Evolutionary conservation across 30 jellyfish, hydroid and myxozoan species (phyloP).

Genomic region (Calvadosia cruxmelitensis): DNA sequence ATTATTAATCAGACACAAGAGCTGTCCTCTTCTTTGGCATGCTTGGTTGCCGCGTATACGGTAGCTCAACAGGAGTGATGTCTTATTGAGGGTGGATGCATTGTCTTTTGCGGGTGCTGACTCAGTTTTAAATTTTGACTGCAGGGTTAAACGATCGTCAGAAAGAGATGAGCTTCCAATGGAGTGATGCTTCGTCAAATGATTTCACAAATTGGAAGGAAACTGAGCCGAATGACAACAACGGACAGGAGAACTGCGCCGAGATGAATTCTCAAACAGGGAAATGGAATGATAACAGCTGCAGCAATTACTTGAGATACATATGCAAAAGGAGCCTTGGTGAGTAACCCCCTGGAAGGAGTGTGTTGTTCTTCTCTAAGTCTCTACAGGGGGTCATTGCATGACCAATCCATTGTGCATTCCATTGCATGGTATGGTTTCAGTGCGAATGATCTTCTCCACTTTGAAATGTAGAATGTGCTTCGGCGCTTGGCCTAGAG

Average conservation of each 20-base stretch:
- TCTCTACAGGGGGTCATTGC: neutral
- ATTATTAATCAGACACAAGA: too few species aligned
- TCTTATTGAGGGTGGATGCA: too few species aligned
- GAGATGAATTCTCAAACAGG: slow-evolving; percentile 55
- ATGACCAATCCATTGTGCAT: too few species aligned
- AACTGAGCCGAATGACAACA: slow-evolving; percentile 76
- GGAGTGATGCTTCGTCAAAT: neutral
- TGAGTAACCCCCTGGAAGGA: slow-evolving; percentile 2
- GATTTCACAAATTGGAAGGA: slow-evolving; percentile 48
- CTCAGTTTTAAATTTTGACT: too few species aligned
- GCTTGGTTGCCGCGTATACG: too few species aligned
- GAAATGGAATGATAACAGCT: slow-evolving; percentile 83
- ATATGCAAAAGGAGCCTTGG: slow-evolving; percentile 83
- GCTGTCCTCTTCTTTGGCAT: too few species aligned
- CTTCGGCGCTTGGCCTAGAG: slow-evolving; percentile 45
- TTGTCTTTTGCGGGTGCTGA: too few species aligned
- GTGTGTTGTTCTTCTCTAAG: neutral
- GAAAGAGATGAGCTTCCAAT: neutral
- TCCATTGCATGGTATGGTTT: neutral
- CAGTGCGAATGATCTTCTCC: neutral
- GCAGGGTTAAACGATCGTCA: neutral
- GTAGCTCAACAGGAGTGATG: too few species aligned
- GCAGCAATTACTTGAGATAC: slow-evolving; percentile 45
- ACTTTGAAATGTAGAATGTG: slow-evolving; percentile 38
- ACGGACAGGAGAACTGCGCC: slow-evolving; percentile 79